These are phyloP conservation scores for Apamea monoglypha DNA, from an alignment of 2,888 invertebrate genomes.

Conservation along the genomic window DNA sequence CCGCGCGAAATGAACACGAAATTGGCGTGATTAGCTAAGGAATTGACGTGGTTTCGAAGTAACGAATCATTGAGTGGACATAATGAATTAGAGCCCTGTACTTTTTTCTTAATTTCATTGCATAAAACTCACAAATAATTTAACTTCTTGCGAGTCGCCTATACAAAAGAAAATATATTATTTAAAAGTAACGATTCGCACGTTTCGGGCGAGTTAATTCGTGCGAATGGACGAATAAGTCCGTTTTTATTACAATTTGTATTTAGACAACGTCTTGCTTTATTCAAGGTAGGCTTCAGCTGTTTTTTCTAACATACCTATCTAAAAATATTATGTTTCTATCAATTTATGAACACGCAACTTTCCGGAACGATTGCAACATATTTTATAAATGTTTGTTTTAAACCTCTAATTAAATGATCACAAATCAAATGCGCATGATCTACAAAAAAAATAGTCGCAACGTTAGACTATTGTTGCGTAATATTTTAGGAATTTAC, in stretches of 20 bases:
- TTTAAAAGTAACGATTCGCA: no score
- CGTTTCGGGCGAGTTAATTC: no score
- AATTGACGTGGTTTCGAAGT: neutral
- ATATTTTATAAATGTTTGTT: conserved; percentile 36
- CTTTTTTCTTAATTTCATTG: neutral
- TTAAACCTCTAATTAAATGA: conserved; percentile 3
- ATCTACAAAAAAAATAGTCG: conserved; percentile 21
- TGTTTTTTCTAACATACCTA: neutral
- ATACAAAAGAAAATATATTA: no score
- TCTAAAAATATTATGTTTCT: neutral
- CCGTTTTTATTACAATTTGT: neutral
- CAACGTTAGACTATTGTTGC: conserved; percentile 42
- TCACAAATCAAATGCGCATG: no score
- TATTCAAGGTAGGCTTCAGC: conserved; percentile 21
- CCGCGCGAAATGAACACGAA: no score
- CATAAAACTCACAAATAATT: no score
- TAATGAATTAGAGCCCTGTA: neutral
- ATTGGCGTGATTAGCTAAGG: no score
- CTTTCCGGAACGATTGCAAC: conserved; percentile 54
- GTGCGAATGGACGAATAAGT: neutral
- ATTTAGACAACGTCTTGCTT: neutral
- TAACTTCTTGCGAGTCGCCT: no score
- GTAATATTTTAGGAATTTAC: conserved; percentile 38
- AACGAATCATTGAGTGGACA: neutral
- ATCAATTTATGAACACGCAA: conserved; percentile 51